Evolutionary conservation across 2,113 vertebrate species (phyloP), one percentile per base, ranked within the genome.

Genomic region (Hypomesus transpacificus): DNA sequence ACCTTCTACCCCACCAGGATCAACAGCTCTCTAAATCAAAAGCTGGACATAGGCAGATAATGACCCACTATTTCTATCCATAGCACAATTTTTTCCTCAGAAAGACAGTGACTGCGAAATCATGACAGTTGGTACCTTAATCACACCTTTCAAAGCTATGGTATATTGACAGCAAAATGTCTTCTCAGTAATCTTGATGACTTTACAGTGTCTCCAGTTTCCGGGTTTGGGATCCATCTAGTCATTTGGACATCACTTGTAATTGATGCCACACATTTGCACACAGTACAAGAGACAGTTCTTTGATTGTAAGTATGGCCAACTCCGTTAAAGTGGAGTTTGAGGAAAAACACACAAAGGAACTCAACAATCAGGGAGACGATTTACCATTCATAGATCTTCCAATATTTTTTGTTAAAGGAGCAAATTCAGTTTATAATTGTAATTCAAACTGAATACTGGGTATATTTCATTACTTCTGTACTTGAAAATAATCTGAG

Each of bases 401-500:
- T 13, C 51, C 31, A 22, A 46, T 31, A 62, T 28, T n/a, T 21
- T 63, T 46, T 39, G 39, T 50, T 57, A 60, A 56, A 61, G 63
- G n/a, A 80, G 65, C 61, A 83, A 80, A 82, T 74, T 26, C 60
- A 24, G 66, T 68, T 54, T 52, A 68, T 54, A 53, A 20, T 54
- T 65, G 57, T 65, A 74, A 68, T 80, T 50, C 1, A 75, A 68
- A 81, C 72, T 67, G 65, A 69, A 80, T 66, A 84, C 71, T 74
- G 67, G 57, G 70, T 62, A 69, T 81, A 77, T 76, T 11, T 13
- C 76, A n/a, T 24, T 31, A 26, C 69, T 50, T 74, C 70, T 72
- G 71, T 65, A 22, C 31, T 65, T 59, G 21, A 82, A 84, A 62
- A 78, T 82, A 73, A 84, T 83, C 74, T 75, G 66, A 66, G 22